A percentile compares a stretch with the other conserved stretches of the same genome.
Evolutionary conservation across 2,113 vertebrate species (phyloP).

Genomic region (Chitala chitala): DNA sequence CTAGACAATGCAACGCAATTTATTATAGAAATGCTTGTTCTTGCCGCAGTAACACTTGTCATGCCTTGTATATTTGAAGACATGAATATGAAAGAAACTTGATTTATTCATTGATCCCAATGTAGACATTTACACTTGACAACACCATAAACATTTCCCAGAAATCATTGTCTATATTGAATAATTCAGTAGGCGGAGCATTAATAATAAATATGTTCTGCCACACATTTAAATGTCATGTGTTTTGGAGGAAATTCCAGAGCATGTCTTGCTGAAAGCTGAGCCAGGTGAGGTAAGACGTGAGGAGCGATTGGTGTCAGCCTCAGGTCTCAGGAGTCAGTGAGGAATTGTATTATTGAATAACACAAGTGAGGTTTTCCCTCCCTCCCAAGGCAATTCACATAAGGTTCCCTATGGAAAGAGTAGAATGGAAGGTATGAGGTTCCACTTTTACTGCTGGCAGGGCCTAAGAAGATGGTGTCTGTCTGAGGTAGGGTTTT

Average conservation of each 20-base stretch:
- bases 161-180: slow-evolving; percentile 38
- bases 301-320: neutral
- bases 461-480: neutral
- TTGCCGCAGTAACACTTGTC: slow-evolving; percentile 24
- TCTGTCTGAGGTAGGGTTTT: neutral
- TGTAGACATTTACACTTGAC: slow-evolving; percentile 45
- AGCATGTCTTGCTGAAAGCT: neutral
- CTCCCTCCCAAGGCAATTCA: slow-evolving; percentile 23
- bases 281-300: neutral
- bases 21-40: slow-evolving; percentile 7
- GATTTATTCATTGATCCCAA: slow-evolving; percentile 49
- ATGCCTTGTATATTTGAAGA: slow-evolving; percentile 31
- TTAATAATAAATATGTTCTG: slow-evolving; percentile 50
- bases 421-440: neutral
- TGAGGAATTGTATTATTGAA: slow-evolving; percentile 32
- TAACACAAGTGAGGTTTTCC: slow-evolving; percentile 37
- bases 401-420: neutral
- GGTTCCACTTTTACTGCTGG: slow-evolving; percentile 31
- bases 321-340: slow-evolving; percentile 8
- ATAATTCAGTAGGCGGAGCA: slow-evolving; percentile 53
- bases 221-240: slow-evolving; percentile 43
- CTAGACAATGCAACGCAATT: slow-evolving; percentile 10
- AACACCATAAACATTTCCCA: slow-evolving; percentile 36
- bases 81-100: slow-evolving; percentile 31
- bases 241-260: slow-evolving; percentile 37